phyloP scores from a whole-genome alignment of 2,888 invertebrate species.

The Callosobruchus maculatus region DNA sequence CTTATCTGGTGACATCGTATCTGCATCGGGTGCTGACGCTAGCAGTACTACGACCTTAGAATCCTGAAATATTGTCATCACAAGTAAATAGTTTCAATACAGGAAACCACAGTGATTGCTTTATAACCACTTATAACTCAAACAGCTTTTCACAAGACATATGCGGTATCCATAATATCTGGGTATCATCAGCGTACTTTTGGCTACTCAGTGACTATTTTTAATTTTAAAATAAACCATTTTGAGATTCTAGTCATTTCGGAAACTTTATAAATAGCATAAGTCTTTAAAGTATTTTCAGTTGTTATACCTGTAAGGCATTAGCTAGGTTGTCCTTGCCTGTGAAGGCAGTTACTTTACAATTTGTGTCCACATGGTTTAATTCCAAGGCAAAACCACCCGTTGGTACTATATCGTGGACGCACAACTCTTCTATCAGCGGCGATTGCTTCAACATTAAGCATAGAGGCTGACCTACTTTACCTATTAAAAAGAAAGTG shows the following conservation, averaged over 20 bases:
- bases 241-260: no score
- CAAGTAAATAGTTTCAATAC: not conserved
- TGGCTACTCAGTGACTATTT: no score
- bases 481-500: slow-evolving; percentile 44
- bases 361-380: slow-evolving; percentile 50
- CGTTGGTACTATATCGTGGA: slow-evolving; percentile 53
- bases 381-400: slow-evolving; percentile 47
- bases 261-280: no score
- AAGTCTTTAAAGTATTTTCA: no score
- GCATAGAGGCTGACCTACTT: slow-evolving; percentile 55
- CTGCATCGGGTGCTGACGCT: slow-evolving; percentile 30
- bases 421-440: slow-evolving; percentile 55
- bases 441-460: slow-evolving; percentile 59
- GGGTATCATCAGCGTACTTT: no score
- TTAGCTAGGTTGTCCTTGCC: slow-evolving; percentile 35
- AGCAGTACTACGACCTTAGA: slow-evolving; percentile 40
- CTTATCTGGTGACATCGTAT: slow-evolving; percentile 25
- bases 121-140: no score
- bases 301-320: slow-evolving; percentile 27
- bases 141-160: no score
- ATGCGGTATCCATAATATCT: no score
- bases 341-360: slow-evolving; percentile 42
- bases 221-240: no score
- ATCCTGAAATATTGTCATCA: slow-evolving; percentile 24
- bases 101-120: no score